Base-by-base conservation (phyloP, 2,888 invertebrate genomes). In the Drosophila ezoana region DNA sequence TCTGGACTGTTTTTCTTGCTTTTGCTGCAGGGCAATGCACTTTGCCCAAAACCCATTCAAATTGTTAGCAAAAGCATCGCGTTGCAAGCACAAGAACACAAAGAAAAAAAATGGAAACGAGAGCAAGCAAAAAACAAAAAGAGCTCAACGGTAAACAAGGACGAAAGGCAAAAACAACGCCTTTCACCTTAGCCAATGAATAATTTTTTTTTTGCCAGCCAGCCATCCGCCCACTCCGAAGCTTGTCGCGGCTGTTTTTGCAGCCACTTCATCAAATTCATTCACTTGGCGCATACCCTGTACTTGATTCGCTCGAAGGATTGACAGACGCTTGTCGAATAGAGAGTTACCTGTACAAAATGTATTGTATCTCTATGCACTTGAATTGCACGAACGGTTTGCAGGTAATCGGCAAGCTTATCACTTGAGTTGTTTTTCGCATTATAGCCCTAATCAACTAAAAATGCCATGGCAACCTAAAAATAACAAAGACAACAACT, bases 211-310 rank as follows among this genome's bases (percentile, higher is more conserved):
- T 72, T 67, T 65, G 47, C 32, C 32, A 28, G 32, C 28, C 23
- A 20, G 16, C 40, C 14, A 32, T 8, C n/a, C 68, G 43, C 20
- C 23, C 32, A n/a, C 18, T 14, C 9, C 33, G 16, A 14, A 41
- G 20, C 35, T 58, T 43, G 57, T 38, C 60, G 68, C 61, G 52
- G 68, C 72, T 59, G 74, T 70, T 70, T 67, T 79, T 70, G 51
- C 81, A 73, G 72, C 79, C 86, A 85, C 88, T 83, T 87, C 86
- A 83, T 83, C 83, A 83, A 83, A 88, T 82, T 88, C 80, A 87
- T 87, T 82, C 80, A 82, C 28, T 28, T 2, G 28, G 63, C 66
- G 52, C 61, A 76, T 59, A 52, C 58, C 79, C 74, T 78, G 48
- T 48, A 56, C 9, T 35, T 8, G 23, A 13, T 28, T 0, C 28